phyloP scores from a whole-genome alignment of 37 sponge, comb jelly and placozoan genomes.

The Eunapius fragilis region DNA sequence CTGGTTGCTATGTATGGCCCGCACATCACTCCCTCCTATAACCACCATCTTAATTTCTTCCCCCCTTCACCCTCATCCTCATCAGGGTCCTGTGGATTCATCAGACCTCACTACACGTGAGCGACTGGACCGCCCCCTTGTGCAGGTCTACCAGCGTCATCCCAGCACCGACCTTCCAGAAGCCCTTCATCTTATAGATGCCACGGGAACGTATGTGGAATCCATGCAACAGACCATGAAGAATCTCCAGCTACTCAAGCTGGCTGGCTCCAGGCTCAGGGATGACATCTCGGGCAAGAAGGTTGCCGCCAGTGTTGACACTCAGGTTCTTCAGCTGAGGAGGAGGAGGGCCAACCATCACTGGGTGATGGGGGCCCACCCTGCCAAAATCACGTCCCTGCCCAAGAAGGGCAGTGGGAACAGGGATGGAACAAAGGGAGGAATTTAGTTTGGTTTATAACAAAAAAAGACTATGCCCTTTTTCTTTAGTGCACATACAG shows the following conservation, averaged over 20 bases:
- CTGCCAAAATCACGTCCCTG: not conserved
- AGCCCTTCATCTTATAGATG: slow-evolving; percentile 58
- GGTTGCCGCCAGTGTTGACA: slow-evolving; percentile 54
- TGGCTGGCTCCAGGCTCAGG: slow-evolving; percentile 54
- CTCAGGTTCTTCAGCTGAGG: slow-evolving; percentile 52
- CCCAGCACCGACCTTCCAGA: slow-evolving; percentile 85
- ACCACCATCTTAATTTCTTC: not conserved
- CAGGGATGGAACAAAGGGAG: not conserved
- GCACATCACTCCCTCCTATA: too few relatives aligned
- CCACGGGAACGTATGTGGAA: slow-evolving; percentile 30
- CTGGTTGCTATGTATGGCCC: too few relatives aligned
- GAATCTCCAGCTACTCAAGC: slow-evolving; percentile 66
- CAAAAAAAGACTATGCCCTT: not conserved
- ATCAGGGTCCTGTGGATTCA: slow-evolving; percentile 74
- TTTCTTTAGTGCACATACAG: not conserved
- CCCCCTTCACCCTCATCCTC: not conserved
- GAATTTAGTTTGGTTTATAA: not conserved
- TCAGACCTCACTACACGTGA: slow-evolving; percentile 65
- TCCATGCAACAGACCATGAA: slow-evolving; percentile 59
- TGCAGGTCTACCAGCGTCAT: slow-evolving; percentile 71
- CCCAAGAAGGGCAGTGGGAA: not conserved
- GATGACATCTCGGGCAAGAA: slow-evolving; percentile 75
- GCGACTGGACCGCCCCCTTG: slow-evolving; percentile 74
- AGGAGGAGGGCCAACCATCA: slow-evolving; percentile 64
- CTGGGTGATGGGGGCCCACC: slow-evolving; percentile 54